Conservation (phyloP, 1,140 invertebrate genomes). For the Bursaphelenchus mucronatus region DNA sequence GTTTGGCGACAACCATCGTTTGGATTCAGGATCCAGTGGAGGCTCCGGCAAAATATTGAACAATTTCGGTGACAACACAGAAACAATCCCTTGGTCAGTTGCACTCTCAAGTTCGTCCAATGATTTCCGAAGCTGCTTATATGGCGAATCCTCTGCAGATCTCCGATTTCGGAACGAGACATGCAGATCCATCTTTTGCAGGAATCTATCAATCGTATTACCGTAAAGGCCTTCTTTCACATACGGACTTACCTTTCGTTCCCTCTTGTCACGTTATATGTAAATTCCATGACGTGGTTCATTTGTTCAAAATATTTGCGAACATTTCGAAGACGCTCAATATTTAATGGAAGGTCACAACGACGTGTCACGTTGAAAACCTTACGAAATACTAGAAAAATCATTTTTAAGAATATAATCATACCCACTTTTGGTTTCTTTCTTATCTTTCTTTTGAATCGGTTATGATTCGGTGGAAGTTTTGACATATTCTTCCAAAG, state of each 20-base stretch:
- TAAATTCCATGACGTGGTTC: conserved; percentile 10
- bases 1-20: conserved; percentile 21
- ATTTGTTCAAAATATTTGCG: conserved; percentile 5
- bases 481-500: no score
- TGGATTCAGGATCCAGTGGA: conserved; percentile 11
- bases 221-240: conserved; percentile 3
- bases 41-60: conserved; percentile 5
- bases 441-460: no score
- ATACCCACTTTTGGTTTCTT: no score
- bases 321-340: background rate
- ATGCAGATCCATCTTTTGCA: conserved; percentile 9
- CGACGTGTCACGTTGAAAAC: background rate
- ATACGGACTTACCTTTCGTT: conserved; percentile 14
- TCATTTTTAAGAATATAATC: no score
- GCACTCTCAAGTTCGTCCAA: conserved; percentile 12
- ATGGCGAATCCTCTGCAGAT: conserved; percentile 1
- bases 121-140: background rate
- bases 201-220: conserved; percentile 2
- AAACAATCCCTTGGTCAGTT: background rate
- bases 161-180: background rate
- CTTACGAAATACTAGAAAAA: no score
- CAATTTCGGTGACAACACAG: conserved; percentile 11
- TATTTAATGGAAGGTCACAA: conserved; percentile 7
- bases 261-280: conserved; percentile 3
- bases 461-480: no score